Conservation (phyloP, 2,888 invertebrate species). For the Lydus trimaculatus region DNA sequence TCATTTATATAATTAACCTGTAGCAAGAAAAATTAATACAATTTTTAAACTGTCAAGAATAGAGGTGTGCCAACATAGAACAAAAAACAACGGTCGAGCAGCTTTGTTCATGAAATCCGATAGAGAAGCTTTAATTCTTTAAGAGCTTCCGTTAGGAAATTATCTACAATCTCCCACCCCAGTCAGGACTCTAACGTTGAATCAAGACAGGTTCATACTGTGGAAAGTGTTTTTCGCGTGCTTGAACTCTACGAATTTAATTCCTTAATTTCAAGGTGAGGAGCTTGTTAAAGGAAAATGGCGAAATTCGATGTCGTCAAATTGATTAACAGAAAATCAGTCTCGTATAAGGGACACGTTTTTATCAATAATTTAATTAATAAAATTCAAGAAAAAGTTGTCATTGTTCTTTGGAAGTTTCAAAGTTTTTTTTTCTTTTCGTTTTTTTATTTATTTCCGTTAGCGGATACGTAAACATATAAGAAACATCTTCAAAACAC, state of each 20-base stretch:
- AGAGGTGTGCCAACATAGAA: constrained; percentile 16
- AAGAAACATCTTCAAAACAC: constrained; percentile 36
- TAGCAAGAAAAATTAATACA: not conserved
- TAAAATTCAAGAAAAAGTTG: not conserved
- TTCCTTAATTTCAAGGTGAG: constrained; percentile 26
- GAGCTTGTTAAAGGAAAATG: constrained; percentile 19
- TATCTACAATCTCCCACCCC: constrained; percentile 37
- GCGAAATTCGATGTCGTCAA: constrained; percentile 11
- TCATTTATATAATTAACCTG: constrained; percentile 23
- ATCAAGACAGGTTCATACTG: constrained; percentile 21
- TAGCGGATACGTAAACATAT: not conserved
- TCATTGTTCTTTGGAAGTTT: constrained; percentile 11
- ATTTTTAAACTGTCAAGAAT: constrained; percentile 13
- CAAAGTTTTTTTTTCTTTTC: not conserved
- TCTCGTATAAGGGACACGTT: not conserved
- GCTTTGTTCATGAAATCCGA: constrained; percentile 36
- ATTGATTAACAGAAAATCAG: constrained; percentile 9
- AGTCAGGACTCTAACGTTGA: constrained; percentile 27
- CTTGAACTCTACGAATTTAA: constrained; percentile 21
- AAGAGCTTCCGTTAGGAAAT: constrained; percentile 41
- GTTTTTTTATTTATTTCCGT: constrained; percentile 20
- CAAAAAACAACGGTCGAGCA: not conserved
- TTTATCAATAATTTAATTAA: not conserved
- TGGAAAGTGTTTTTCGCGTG: constrained; percentile 30
- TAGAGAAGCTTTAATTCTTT: constrained; percentile 41